Percentiles rank a stretch among this genome's conserved stretches.
These are phyloP conservation scores for Latrodectus geometricus DNA, from an alignment of 1,140 invertebrate species.

Conservation along the genomic window DNA sequence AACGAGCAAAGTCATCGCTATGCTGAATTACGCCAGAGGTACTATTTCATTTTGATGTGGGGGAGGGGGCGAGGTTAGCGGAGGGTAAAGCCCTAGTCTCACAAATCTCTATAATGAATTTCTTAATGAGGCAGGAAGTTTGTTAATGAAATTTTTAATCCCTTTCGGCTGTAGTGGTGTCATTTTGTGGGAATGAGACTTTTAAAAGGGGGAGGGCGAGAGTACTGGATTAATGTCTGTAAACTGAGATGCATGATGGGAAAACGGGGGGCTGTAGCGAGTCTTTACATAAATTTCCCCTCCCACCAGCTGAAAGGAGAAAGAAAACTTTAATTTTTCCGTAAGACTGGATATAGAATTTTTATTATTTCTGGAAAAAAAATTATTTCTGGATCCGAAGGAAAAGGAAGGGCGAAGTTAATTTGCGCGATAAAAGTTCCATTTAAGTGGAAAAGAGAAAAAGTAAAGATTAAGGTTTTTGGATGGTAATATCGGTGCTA, in stretches of 20 bases:
- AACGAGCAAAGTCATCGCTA: background rate
- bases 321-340: slow-evolving; percentile 4
- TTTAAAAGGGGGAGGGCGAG: slow-evolving; percentile 1
- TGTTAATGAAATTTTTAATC: slow-evolving; percentile 60
- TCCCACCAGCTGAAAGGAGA: background rate
- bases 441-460: slow-evolving; percentile 7
- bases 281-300: slow-evolving; percentile 20
- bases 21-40: slow-evolving; percentile 21
- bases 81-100: background rate
- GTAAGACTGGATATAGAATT: background rate
- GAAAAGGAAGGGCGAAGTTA: background rate
- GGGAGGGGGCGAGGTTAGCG: too few species aligned
- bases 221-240: slow-evolving; percentile 6
- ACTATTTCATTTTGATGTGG: slow-evolving; percentile 14
- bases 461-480: background rate
- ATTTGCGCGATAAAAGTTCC: slow-evolving; percentile 13
- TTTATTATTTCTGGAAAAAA: background rate
- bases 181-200: slow-evolving; percentile 38
- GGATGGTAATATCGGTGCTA: background rate
- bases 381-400: background rate
- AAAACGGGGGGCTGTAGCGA: background rate
- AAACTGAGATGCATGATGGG: background rate
- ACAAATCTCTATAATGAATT: slow-evolving; percentile 59
- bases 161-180: slow-evolving; percentile 48
- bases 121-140: slow-evolving; percentile 56